Evolutionary conservation across 2,888 invertebrate species (phyloP).

Genomic region (Podabrus alpinus): DNA sequence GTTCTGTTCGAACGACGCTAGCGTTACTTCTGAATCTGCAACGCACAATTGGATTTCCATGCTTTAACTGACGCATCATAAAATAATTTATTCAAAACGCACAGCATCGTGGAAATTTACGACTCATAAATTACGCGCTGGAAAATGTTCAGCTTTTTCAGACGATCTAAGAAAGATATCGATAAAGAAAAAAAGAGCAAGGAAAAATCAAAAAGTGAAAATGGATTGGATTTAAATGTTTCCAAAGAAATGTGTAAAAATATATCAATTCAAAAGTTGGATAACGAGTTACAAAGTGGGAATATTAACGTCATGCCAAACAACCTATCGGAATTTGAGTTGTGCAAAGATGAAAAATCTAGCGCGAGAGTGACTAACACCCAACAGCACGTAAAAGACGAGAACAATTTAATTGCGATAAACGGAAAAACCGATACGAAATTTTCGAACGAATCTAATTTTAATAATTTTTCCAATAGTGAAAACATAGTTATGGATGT

Average conservation of each 20-base stretch:
- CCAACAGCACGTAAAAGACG: conserved; percentile 10
- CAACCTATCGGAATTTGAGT: conserved; percentile 39
- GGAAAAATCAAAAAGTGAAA: conserved; percentile 21
- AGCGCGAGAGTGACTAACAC: conserved; percentile 35
- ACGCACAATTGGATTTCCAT: neutral
- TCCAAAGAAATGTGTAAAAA: conserved; percentile 48
- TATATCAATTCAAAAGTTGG: conserved; percentile 43
- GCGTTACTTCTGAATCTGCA: neutral
- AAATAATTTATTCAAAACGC: neutral
- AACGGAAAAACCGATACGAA: conserved; percentile 37
- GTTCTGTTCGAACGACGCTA: conserved; percentile 26
- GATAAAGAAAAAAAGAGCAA: conserved; percentile 31
- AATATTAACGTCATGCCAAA: conserved; percentile 38
- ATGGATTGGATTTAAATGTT: conserved; percentile 24
- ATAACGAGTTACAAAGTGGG: conserved; percentile 42
- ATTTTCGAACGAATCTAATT: conserved; percentile 30
- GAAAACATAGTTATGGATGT: conserved; percentile 20
- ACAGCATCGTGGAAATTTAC: neutral
- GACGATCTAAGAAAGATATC: conserved; percentile 46
- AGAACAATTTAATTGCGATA: conserved; percentile 5
- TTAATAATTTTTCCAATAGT: conserved; percentile 12
- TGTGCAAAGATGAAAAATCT: conserved; percentile 43
- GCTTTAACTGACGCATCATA: neutral
- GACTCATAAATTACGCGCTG: neutral
- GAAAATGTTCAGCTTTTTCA: conserved; percentile 50